A percentile compares a stretch with the other conserved stretches of the same genome.
These are phyloP conservation scores for Micromussa lordhowensis DNA, from an alignment of 92 coral and sea anemone genomes.

Conservation along the genomic window DNA sequence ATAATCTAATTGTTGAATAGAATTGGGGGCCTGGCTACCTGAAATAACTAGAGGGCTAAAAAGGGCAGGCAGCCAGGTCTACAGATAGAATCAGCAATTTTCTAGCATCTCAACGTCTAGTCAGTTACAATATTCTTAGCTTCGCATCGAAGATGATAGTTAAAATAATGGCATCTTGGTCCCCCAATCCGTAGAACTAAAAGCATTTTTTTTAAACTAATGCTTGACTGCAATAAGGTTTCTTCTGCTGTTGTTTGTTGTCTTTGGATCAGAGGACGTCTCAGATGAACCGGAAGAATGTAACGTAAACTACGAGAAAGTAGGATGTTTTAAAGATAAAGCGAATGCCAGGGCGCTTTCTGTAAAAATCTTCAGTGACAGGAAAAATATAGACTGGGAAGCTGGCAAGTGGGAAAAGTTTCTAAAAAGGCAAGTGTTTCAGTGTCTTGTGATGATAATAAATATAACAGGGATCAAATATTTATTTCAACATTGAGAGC, in stretches of 20 bases:
- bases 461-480: no score
- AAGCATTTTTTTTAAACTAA: neutral
- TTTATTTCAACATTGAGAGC: no score
- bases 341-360: neutral
- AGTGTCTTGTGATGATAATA: no score
- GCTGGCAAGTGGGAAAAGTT: conserved; percentile 31
- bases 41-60: no score
- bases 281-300: conserved; percentile 18
- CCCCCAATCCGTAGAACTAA: neutral
- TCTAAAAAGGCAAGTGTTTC: conserved; percentile 23
- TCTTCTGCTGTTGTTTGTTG: neutral
- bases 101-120: no score
- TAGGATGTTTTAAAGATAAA: conserved; percentile 31
- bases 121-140: no score
- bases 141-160: no score
- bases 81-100: no score
- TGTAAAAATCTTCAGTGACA: neutral
- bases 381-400: conserved; percentile 14
- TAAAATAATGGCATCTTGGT: no score
- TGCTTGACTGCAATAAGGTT: neutral
- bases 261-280: neutral
- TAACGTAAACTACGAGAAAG: conserved; percentile 17
- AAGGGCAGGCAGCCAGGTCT: no score
- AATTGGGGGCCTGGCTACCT: no score
- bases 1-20: no score